These are phyloP conservation scores for Amblyornis subalaris DNA, from an alignment of 2,113 vertebrate species.

Conservation along the genomic window DNA sequence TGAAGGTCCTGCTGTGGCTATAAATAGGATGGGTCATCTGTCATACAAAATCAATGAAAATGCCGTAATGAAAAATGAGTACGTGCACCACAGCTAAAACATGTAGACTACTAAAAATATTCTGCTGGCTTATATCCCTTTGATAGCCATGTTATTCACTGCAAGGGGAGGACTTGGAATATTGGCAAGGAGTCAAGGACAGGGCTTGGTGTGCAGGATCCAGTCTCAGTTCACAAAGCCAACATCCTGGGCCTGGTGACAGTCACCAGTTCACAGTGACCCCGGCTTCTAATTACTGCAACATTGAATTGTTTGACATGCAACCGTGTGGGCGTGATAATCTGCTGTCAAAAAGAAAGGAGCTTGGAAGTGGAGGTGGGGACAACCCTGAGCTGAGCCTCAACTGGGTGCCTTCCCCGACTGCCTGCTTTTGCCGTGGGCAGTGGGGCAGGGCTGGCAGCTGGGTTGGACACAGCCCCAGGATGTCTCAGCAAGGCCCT, in stretches of 20 bases:
- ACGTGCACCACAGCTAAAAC: not conserved
- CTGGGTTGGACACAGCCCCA: not conserved
- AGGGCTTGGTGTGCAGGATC: not conserved
- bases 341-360: not conserved
- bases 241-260: not conserved
- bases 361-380: not conserved
- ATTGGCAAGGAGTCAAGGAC: not conserved
- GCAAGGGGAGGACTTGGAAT: not conserved
- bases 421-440: not conserved
- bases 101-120: not conserved
- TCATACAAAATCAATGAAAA: not conserved
- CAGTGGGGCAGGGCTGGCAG: not conserved
- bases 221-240: not conserved
- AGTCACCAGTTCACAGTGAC: not conserved
- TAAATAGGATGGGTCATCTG: not conserved
- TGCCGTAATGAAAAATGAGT: not conserved
- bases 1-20: not conserved
- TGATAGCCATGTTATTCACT: not conserved
- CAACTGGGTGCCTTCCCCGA: rapidly evolving
- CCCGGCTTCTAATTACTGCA: not conserved
- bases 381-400: not conserved
- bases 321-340: not conserved
- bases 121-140: not conserved
- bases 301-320: not conserved
- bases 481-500: not conserved